These are phyloP conservation scores for Zaprionus nigranus DNA, from an alignment of 1,140 invertebrate species.

Conservation along the genomic window DNA sequence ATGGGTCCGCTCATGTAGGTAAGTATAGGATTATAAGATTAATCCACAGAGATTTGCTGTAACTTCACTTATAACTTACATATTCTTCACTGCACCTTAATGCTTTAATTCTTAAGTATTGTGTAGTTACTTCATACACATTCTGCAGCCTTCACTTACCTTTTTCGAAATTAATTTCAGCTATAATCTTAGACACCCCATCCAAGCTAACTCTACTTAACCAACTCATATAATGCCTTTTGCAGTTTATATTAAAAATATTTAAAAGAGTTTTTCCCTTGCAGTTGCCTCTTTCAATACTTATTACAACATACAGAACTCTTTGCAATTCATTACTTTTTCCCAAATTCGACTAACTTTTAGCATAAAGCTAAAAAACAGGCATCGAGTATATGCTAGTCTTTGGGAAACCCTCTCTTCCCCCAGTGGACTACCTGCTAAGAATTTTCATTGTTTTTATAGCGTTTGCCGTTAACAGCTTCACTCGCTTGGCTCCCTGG, in stretches of 20 bases:
- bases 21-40: too few species aligned
- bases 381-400: constrained; percentile 1
- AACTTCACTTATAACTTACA: too few species aligned
- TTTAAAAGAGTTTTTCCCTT: neutral
- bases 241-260: constrained; percentile 1
- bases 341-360: constrained; percentile 8
- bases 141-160: too few species aligned
- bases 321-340: constrained; percentile 6
- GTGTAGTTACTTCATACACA: too few species aligned
- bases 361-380: neutral
- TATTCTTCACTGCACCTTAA: too few species aligned
- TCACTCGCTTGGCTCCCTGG: constrained; percentile 7
- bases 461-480: constrained; percentile 45
- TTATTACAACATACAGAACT: neutral
- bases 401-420: constrained; percentile 10
- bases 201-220: neutral
- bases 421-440: constrained; percentile 3
- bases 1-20: too few species aligned
- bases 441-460: constrained; percentile 43
- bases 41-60: too few species aligned
- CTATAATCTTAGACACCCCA: neutral
- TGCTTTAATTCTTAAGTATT: too few species aligned
- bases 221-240: neutral
- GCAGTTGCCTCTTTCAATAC: neutral
- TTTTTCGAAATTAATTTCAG: too few species aligned